A percentile compares a stretch with the other conserved stretches of the same genome.
Conservation (phyloP, 2,797 vertebrate species). For the Pampus argenteus region DNA sequence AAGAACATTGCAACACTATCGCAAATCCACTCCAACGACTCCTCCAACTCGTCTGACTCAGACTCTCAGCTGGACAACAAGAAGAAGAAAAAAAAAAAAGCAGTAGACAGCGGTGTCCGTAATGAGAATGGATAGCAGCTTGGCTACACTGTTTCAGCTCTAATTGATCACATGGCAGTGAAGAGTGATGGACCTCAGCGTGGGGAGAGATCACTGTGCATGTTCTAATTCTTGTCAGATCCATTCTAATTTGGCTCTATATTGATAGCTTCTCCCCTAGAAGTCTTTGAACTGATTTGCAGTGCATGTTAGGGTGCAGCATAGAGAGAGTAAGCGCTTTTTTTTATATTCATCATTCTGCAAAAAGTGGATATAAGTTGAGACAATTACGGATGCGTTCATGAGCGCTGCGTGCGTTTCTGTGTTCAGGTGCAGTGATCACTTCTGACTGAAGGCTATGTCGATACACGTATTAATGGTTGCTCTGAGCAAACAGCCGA, state of each 20-base stretch:
- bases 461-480: constrained; percentile 65
- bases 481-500: constrained; percentile 51
- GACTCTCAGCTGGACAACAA: constrained; percentile 46
- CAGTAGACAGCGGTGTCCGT: constrained; percentile 61
- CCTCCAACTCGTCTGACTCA: constrained; percentile 34
- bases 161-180: constrained; percentile 76
- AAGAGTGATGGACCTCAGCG: constrained; percentile 64
- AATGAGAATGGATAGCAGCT: constrained; percentile 80
- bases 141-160: constrained; percentile 44
- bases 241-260: constrained; percentile 81
- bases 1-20: constrained; percentile 30
- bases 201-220: constrained; percentile 52
- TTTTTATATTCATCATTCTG: constrained; percentile 56
- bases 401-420: constrained; percentile 19
- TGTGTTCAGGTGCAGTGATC: constrained; percentile 32
- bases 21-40: constrained; percentile 46
- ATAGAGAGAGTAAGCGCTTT: constrained; percentile 35
- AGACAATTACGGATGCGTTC: constrained; percentile 59
- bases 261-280: constrained; percentile 76
- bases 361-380: constrained; percentile 42
- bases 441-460: constrained; percentile 48
- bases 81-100: constrained; percentile 38
- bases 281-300: constrained; percentile 25
- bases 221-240: constrained; percentile 77
- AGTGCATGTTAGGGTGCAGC: constrained; percentile 37